Percentiles rank a stretch among this genome's conserved stretches.
phyloP scores from a whole-genome alignment of 2,888 invertebrate species.

The Drosophila phalerata region DNA sequence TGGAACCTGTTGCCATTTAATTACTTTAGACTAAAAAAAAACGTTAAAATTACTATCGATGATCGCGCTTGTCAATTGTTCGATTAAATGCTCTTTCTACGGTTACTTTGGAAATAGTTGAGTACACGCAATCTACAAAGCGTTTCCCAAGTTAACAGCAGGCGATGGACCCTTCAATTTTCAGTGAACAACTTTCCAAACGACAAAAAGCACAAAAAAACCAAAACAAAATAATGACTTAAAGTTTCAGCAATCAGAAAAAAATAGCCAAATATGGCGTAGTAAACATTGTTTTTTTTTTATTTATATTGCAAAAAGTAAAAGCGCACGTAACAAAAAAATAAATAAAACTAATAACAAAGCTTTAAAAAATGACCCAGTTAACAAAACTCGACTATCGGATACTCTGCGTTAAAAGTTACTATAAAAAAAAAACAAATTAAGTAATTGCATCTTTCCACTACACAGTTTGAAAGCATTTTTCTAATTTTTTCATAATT shows the following conservation, averaged over 20 bases:
- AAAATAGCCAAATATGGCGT: constrained; percentile 27
- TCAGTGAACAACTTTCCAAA: constrained; percentile 63
- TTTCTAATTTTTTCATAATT: background rate
- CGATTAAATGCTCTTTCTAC: constrained; percentile 17
- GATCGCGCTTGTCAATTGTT: constrained; percentile 20
- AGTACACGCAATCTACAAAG: constrained; percentile 31
- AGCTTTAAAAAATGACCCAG: background rate
- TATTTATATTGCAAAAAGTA: constrained; percentile 69
- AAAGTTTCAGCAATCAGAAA: constrained; percentile 17
- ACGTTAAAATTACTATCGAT: constrained; percentile 49
- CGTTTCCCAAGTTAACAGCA: constrained; percentile 41
- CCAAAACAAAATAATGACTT: constrained; percentile 19
- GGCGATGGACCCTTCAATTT: constrained; percentile 47
- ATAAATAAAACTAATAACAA: constrained; percentile 15
- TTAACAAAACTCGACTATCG: background rate
- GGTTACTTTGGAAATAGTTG: constrained; percentile 11
- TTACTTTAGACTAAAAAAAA: constrained; percentile 10
- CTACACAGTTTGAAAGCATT: background rate
- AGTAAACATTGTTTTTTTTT: constrained; percentile 36
- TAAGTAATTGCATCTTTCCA: background rate
- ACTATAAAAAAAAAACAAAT: background rate
- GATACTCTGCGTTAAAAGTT: background rate
- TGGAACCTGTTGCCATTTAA: constrained; percentile 41
- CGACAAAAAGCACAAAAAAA: constrained; percentile 17
- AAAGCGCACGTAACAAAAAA: constrained; percentile 53